Conservation (phyloP, 2,797 vertebrate species). For the Huso huso region DNA sequence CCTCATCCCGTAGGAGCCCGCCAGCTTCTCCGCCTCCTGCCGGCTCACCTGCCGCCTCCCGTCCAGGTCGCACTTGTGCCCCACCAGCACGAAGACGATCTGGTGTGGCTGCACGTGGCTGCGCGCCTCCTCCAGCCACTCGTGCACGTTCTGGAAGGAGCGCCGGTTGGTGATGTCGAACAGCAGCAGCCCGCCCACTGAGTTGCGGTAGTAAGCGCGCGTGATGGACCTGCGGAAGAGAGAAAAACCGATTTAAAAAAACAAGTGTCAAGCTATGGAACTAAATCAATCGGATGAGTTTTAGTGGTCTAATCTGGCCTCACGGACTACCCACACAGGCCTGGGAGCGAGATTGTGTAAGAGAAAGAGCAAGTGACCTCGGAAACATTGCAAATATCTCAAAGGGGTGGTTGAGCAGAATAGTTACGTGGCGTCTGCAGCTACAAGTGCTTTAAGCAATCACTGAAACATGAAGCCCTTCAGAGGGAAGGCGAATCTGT, state of each 20-base stretch:
- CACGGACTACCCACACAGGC: background rate
- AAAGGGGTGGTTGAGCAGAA: no score
- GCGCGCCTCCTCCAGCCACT: constrained; percentile 95
- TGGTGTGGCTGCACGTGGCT: constrained; percentile 93
- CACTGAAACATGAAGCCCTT: no score
- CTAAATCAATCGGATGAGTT: no score
- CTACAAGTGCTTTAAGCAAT: no score
- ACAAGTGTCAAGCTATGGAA: no score
- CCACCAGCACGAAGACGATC: constrained; percentile 93
- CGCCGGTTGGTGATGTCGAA: constrained; percentile 97
- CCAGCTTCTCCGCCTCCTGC: constrained; percentile 92
- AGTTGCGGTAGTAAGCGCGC: constrained; percentile 96
- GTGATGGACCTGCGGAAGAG: constrained; percentile 80
- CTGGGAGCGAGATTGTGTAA: no score
- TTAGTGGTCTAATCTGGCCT: background rate
- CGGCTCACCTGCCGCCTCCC: constrained; percentile 85
- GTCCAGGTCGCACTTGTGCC: constrained; percentile 95
- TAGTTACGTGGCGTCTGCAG: no score
- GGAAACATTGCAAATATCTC: no score
- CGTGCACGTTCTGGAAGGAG: constrained; percentile 96
- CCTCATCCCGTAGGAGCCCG: constrained; percentile 85
- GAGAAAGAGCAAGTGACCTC: no score
- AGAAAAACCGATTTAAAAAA: background rate
- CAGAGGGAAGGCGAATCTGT: no score
- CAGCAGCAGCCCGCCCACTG: constrained; percentile 91